Evolutionary conservation across 2,797 vertebrate species (phyloP), one percentile per base, ranked within the genome.

Genomic region (Pantherophis alleghaniensis): DNA sequence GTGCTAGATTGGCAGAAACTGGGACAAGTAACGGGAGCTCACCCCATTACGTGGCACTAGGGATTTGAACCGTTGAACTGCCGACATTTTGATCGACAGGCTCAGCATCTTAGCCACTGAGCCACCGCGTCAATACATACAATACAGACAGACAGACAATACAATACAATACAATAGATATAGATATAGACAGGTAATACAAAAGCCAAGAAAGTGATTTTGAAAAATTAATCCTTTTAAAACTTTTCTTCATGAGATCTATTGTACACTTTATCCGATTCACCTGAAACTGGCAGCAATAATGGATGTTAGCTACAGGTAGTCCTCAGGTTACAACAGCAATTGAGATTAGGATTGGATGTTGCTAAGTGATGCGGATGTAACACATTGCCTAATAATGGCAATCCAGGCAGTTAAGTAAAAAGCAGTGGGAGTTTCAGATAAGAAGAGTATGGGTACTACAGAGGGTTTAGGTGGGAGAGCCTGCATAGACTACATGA

Each of bases 271-370:
- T 0, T 10, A 60, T 63, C 74, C 87, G 88, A 92, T 88, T 90
- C 88, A 95, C 53, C 37, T 91, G 69, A 22, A 42, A 91, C 92
- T 37, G 26, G 92, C 92, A 93, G 28, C 24, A 93, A 87, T 18
- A 59, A 57, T 3, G 59, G 14, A 55, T 86, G 83, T 53, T 56
- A 56, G 7, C 92, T 87, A 66, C 32, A 7, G 14, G 66, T 28
- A 28, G 61, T 69, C n/a, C 5, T 69, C 66, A 69, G 66, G n/a
- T 74, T 74, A 74, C n/a, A 37, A 74, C 1, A 37, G n/a, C 32
- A 74, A 20, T 18, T 32, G 66, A 37, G n/a, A 37, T 14, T 37
- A 37, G 13, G 14, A 74, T 74, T 74, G 32, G 2, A 55, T 37
- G 32, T 74, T 74, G n/a, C 66, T 74, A 37, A 37, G 14, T 37